Evolutionary conservation across 35 echinoderm and acorn worm genomes (phyloP).

Genomic region (Amphiura filiformis): DNA sequence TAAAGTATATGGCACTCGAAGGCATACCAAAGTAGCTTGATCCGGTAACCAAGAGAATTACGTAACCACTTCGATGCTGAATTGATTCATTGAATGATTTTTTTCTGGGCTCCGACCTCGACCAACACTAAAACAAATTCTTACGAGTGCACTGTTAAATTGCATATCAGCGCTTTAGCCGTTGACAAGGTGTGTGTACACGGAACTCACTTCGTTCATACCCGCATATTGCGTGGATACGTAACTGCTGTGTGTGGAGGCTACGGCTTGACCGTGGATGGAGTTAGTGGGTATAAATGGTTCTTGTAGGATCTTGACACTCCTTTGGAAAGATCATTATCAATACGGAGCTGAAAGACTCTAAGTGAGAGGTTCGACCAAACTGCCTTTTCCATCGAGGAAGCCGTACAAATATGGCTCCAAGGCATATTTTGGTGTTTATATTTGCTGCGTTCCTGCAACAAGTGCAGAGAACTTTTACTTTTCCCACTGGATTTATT

Average conservation of each 20-base stretch:
- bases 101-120: no score
- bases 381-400: not conserved
- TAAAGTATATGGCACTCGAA: no score
- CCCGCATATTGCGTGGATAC: not conserved
- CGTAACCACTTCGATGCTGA: no score
- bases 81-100: no score
- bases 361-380: not conserved
- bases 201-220: no score
- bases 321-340: not conserved
- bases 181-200: no score
- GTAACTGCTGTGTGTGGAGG: not conserved
- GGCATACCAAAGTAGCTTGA: no score
- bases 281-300: not conserved
- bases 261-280: not conserved
- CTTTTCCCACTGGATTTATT: not conserved
- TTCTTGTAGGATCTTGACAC: not conserved
- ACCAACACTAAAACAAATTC: no score
- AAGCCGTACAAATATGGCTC: not conserved
- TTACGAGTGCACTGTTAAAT: no score
- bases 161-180: no score
- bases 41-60: no score
- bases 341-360: not conserved
- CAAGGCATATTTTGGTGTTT: not conserved
- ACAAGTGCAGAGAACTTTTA: not conserved
- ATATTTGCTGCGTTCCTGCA: not conserved